Evolutionary conservation across 2,797 vertebrate genomes (phyloP).

Genomic region (Spinus olivaceus): DNA sequence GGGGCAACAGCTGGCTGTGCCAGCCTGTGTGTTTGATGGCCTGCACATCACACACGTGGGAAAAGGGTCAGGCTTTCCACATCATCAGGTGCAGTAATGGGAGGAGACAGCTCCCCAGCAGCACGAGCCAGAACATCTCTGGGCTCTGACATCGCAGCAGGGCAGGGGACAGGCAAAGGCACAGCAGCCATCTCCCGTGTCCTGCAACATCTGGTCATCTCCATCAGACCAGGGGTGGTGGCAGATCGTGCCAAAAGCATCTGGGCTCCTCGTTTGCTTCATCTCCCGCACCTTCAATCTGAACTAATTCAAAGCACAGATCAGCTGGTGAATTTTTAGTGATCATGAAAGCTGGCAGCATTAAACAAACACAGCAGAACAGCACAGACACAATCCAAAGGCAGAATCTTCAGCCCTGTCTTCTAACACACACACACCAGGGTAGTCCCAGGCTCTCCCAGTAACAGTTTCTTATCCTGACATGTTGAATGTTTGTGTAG

Average conservation of each 20-base stretch:
- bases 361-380: neutral
- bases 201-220: constrained; percentile 39
- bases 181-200: neutral
- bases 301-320: neutral
- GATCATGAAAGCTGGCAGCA: neutral
- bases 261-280: neutral
- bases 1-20: constrained; percentile 31
- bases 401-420: neutral
- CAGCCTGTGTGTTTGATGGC: constrained; percentile 1
- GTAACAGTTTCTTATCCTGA: neutral
- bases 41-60: neutral
- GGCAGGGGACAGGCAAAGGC: neutral
- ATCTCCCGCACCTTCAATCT: neutral
- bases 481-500: neutral
- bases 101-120: constrained; percentile 48
- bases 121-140: constrained; percentile 43
- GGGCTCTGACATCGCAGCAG: neutral
- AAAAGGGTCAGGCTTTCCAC: constrained; percentile 28
- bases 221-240: neutral
- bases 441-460: neutral
- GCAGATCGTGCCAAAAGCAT: neutral
- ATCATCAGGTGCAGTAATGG: constrained; percentile 17
- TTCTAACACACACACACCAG: neutral
- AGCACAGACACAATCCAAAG: neutral
- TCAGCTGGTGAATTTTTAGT: neutral